phyloP scores from a whole-genome alignment of 2,888 invertebrate species.

The Zaprionus obscuricornis region DNA sequence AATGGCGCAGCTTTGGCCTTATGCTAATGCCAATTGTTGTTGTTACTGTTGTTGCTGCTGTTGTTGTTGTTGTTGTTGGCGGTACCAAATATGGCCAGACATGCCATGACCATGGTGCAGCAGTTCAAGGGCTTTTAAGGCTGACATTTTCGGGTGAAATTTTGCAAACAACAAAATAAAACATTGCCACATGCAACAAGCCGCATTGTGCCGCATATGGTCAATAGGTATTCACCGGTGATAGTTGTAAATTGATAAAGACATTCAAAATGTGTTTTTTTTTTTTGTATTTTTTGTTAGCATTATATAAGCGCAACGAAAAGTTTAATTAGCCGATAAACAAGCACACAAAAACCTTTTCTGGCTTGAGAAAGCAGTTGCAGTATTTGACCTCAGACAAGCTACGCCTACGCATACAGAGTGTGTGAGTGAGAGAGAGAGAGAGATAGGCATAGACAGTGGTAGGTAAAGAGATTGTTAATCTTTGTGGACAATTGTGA shows the following conservation, averaged over 20 bases:
- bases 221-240: conserved; percentile 9
- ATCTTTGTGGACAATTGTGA: conserved; percentile 52
- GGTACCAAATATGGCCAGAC: conserved; percentile 60
- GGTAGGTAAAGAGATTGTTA: conserved; percentile 22
- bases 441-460: not conserved
- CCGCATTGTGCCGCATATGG: conserved; percentile 49
- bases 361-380: conserved; percentile 25
- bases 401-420: conserved; percentile 30
- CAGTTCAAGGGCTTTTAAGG: conserved; percentile 69
- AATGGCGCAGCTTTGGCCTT: conserved; percentile 8
- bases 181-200: conserved; percentile 24
- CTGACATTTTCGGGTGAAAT: conserved; percentile 53
- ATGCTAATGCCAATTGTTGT: conserved; percentile 30
- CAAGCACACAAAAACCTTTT: conserved; percentile 16
- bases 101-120: conserved; percentile 13
- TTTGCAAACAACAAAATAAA: conserved; percentile 16
- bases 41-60: conserved; percentile 5
- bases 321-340: conserved; percentile 47
- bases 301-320: conserved; percentile 39
- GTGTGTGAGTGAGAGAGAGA: not conserved
- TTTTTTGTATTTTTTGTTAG: too few species aligned
- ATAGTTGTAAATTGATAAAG: conserved; percentile 45
- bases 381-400: conserved; percentile 34
- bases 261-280: conserved; percentile 37
- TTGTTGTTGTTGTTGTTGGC: conserved; percentile 35